Evolutionary conservation across 2,113 vertebrate species (phyloP), one percentile per base, ranked within the genome.

Genomic region (Rhinogobius similis): DNA sequence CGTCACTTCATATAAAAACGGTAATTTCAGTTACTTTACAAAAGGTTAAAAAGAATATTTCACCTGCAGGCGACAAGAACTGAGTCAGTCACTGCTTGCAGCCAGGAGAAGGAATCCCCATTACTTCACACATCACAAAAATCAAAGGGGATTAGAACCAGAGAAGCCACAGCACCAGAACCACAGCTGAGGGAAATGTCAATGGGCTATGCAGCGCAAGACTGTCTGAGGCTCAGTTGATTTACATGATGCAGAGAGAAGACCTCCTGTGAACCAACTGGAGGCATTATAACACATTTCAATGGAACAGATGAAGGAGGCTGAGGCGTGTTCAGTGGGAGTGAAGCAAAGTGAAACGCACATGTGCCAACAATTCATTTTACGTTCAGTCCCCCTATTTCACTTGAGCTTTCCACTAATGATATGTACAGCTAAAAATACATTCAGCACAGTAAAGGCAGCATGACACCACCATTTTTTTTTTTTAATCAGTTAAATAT

Each of bases 221-320:
- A 73, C 56, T 63, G 50, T 75, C 36, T 67, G 81, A 64, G 70
- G 72, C 63, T 27, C 64, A 43, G 23, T 61, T 84, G 78, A 86
- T 88, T 86, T 86, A 86, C 27, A 50, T 29, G 7, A 39, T 0
- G 2, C 13, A 21, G 9, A 67, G 26, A 32, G 27, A 65, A 77
- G 73, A 67, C 71, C 77, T 67, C 73, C 63, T 65, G 16, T 52
- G 67, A 11, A 77, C 10, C 32, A 21, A 36, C 68, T 55, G 67
- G 59, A 39, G 65, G 43, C 61, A 81, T 90, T 75, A 70, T 77
- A 59, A 83, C 64, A 84, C 69, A 68, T 78, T 71, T 81, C 20
- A 69, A 29, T 39, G 61, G 39, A 73, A 82, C 62, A 75, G 79
- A 72, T 73, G 53, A 50, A 46, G 73, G 63, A 46, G 73, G 63